Base-by-base conservation (phyloP, 2,113 vertebrate genomes). In the Phaetusa simplex region DNA sequence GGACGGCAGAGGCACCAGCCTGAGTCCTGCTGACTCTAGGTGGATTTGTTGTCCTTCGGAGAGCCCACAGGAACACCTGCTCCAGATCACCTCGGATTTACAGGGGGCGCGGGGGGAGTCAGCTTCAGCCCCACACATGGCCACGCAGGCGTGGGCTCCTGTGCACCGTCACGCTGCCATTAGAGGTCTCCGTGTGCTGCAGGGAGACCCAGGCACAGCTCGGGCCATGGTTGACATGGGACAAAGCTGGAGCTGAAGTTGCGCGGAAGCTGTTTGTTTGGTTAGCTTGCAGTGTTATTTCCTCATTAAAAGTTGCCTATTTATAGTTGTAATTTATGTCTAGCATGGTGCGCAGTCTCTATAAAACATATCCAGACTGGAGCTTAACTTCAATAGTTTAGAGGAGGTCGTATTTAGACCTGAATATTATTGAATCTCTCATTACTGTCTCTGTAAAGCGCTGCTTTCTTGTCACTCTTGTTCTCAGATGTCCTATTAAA, bases 101-200 rank as follows among this genome's bases (percentile, higher is more conserved):
- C 0, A 6, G 29, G 70, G 64, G 27, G 17, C 4, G 2, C 13
- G 8, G 23, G 4, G 24, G 22, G 30, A 45, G 13, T 4, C 18
- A 7, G 56, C 77, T 66, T 77, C 65, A 8, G 74, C 71, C 58
- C 82, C 42, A 12, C 26, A 2, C 26, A 9, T 0, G 21, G 34
- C 36, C 47, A 6, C 55, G 1, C 0, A 6, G 56, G 6, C 2
- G 0, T 18, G 66, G 69, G 55, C 18, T 88, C 34, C 3, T 16
- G 26, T 5, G 45, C 11, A 13, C 52, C 3, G 50, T 59, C 6
- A 3, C 3, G 12, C 56, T 66, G 73, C 62, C 36, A 6, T 64
- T 10, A 52, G 69, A 72, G 69, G 50, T 47, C 66, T 58, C 42
- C 19, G 0, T 6, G 61, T 30, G 82, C 42, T 38, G 4, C 2